Evolutionary conservation across 2,888 invertebrate genomes (phyloP).

Genomic region (Keiferia lycopersicella): DNA sequence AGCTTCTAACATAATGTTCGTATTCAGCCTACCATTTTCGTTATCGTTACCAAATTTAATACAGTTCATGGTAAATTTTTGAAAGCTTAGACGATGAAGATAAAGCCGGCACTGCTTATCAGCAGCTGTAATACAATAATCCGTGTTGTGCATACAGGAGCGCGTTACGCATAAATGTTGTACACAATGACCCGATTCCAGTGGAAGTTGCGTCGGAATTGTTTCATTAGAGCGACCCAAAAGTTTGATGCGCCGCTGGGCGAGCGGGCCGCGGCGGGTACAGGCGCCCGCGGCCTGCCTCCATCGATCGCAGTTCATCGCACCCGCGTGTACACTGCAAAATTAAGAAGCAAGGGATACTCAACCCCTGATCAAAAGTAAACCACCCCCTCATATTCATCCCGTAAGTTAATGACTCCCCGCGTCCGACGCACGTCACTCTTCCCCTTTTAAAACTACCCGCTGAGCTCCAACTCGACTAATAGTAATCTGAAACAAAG

Average conservation of each 20-base stretch:
- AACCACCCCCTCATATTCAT: slow-evolving; percentile 58
- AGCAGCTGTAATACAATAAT: slow-evolving; percentile 43
- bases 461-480: slow-evolving; percentile 63
- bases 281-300: slow-evolving; percentile 45
- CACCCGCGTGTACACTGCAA: slow-evolving; percentile 52
- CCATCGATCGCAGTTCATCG: slow-evolving; percentile 71
- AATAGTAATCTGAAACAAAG: slow-evolving; percentile 81
- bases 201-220: slow-evolving; percentile 61
- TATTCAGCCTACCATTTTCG: no score
- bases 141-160: slow-evolving; percentile 42
- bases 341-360: slow-evolving; percentile 45
- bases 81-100: neutral
- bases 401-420: slow-evolving; percentile 54
- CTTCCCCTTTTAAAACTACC: slow-evolving; percentile 69
- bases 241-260: slow-evolving; percentile 61
- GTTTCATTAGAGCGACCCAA: slow-evolving; percentile 75
- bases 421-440: slow-evolving; percentile 46
- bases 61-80: neutral
- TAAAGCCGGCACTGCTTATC: slow-evolving; percentile 19
- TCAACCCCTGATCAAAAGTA: slow-evolving; percentile 50
- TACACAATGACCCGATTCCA: slow-evolving; percentile 71
- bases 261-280: slow-evolving; percentile 42
- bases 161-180: slow-evolving; percentile 55
- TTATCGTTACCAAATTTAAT: neutral
- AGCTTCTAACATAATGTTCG: no score